These are phyloP conservation scores for Furnarius figulus DNA, from an alignment of 2,113 vertebrate species.

Conservation along the genomic window DNA sequence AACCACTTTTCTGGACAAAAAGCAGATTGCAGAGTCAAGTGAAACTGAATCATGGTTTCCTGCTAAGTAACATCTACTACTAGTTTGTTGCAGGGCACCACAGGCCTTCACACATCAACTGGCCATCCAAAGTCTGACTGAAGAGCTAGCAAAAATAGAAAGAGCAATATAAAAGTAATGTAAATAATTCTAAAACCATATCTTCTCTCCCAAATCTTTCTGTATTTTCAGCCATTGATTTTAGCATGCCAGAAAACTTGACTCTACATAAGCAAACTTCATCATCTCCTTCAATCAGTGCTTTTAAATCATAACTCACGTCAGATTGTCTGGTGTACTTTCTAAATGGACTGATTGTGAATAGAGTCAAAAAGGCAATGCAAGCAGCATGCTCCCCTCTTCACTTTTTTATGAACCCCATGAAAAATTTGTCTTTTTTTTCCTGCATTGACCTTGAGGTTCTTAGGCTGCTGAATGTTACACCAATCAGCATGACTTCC, in stretches of 20 bases:
- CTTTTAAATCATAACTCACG: neutral
- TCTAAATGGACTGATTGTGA: neutral
- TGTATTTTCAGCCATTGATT: neutral
- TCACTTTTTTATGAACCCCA: neutral
- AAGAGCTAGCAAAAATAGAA: neutral
- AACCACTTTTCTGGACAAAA: conserved; percentile 37
- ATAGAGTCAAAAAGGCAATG: neutral
- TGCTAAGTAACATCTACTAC: neutral
- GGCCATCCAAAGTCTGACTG: neutral
- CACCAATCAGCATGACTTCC: neutral
- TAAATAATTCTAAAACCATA: conserved; percentile 2
- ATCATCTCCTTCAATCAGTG: neutral
- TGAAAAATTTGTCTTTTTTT: neutral
- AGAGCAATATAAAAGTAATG: neutral
- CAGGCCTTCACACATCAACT: neutral
- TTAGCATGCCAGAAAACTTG: conserved; percentile 23
- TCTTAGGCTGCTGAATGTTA: neutral
- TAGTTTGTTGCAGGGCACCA: neutral
- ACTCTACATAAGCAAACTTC: neutral
- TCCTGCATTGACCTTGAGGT: neutral
- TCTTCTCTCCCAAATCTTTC: conserved; percentile 30
- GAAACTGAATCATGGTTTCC: neutral
- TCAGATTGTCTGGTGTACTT: neutral
- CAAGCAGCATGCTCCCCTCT: neutral
- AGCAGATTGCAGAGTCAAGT: neutral